Evolutionary conservation across 1,140 invertebrate species (phyloP).

Genomic region (Tribolium madens): DNA sequence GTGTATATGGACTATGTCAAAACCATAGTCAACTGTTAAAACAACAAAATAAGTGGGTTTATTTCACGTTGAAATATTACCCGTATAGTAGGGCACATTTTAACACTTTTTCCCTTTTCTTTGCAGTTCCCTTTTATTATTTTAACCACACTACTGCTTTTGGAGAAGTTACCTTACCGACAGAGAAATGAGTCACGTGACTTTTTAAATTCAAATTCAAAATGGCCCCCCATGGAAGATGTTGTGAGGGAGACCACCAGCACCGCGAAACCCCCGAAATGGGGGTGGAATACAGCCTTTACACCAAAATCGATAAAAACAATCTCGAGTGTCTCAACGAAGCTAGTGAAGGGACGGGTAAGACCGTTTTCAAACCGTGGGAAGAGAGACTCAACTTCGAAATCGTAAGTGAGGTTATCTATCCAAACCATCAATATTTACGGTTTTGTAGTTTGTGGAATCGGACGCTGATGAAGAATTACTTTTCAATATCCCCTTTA

Average conservation of each 20-base stretch:
- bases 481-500: slow-evolving; percentile 95
- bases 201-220: slow-evolving; percentile 39
- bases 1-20: no score
- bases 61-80: no score
- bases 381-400: slow-evolving; percentile 83
- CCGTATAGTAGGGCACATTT: no score
- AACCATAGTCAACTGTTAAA: no score
- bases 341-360: slow-evolving; percentile 84
- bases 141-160: no score
- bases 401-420: slow-evolving; percentile 70
- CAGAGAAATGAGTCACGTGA: no score
- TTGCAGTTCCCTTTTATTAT: no score
- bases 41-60: no score
- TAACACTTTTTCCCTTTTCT: no score
- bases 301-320: slow-evolving; percentile 89
- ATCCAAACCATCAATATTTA: background rate
- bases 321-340: slow-evolving; percentile 95
- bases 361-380: slow-evolving; percentile 92
- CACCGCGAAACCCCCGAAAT: slow-evolving; percentile 79
- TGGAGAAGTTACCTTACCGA: no score
- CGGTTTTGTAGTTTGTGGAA: slow-evolving; percentile 82
- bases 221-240: slow-evolving; percentile 62
- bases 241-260: slow-evolving; percentile 65
- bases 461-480: slow-evolving; percentile 96
- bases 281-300: slow-evolving; percentile 89